phyloP scores from a whole-genome alignment of 2,888 invertebrate genomes.

The Hesperia comma region DNA sequence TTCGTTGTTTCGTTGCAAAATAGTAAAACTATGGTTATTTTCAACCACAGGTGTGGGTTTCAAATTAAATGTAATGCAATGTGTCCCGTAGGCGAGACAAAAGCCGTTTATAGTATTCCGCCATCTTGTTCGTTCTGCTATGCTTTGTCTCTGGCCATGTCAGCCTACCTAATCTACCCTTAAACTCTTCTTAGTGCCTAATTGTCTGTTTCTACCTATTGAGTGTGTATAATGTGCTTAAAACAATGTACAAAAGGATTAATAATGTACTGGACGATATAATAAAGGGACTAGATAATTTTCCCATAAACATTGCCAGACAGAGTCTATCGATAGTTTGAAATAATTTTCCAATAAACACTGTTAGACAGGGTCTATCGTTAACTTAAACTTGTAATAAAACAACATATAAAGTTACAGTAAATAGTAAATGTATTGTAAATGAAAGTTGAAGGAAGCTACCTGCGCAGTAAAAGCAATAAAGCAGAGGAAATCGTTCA shows the following conservation, averaged over 20 bases:
- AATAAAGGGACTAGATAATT: not conserved
- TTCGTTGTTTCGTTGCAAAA: slow-evolving; percentile 22
- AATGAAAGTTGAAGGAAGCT: slow-evolving; percentile 23
- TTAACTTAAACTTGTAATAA: not conserved
- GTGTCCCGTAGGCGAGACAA: no score
- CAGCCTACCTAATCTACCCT: no score
- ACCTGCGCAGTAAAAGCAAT: slow-evolving; percentile 28
- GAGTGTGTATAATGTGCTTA: not conserved
- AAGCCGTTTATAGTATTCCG: no score
- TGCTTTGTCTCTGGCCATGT: no score
- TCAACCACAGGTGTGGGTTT: not conserved
- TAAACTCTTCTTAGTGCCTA: no score
- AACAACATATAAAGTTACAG: not conserved
- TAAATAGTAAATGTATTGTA: slow-evolving; percentile 17
- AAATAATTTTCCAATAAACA: not conserved
- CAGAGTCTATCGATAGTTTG: not conserved
- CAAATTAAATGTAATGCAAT: no score
- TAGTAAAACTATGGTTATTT: not conserved
- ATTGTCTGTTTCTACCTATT: no score
- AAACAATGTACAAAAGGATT: not conserved
- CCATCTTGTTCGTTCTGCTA: no score
- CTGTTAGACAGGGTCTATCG: not conserved
- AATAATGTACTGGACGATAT: no score
- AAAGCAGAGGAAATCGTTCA: slow-evolving; percentile 37
- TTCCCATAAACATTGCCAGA: not conserved